Conservation (phyloP, 2,797 vertebrate species). For the Coranthus polyacanthus region DNA sequence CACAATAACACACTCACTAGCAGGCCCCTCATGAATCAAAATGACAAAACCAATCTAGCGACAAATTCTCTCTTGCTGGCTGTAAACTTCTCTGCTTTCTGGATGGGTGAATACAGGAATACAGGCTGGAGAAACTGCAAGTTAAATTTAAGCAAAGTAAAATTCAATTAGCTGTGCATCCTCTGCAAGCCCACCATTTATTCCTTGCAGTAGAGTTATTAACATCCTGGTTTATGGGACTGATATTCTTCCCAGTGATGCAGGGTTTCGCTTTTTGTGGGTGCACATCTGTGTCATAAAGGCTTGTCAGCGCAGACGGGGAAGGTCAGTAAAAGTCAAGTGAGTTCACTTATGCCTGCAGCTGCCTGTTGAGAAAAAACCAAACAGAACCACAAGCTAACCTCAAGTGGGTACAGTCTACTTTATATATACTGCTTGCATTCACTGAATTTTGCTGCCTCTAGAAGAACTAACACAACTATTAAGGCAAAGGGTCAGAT, state of each 20-base stretch:
- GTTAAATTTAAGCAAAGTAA: constrained; percentile 51
- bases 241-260: constrained; percentile 25
- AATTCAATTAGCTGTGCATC: constrained; percentile 58
- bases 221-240: constrained; percentile 55
- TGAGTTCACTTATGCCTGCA: constrained; percentile 51
- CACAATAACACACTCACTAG: constrained; percentile 64
- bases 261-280: constrained; percentile 46
- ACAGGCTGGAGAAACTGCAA: constrained; percentile 31
- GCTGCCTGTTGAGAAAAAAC: constrained; percentile 52
- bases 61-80: constrained; percentile 65
- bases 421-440: constrained; percentile 19
- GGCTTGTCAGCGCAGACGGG: constrained; percentile 31
- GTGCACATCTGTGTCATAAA: constrained; percentile 52
- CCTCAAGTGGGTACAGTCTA: constrained; percentile 30
- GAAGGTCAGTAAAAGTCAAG: constrained; percentile 55
- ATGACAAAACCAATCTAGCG: constrained; percentile 75
- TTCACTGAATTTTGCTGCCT: constrained; percentile 18
- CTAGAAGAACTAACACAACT: background rate
- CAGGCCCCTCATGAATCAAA: constrained; percentile 72
- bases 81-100: constrained; percentile 55
- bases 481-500: constrained; percentile 13
- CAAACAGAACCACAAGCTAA: constrained; percentile 54
- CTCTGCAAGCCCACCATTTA: constrained; percentile 25
- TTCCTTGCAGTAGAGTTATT: constrained; percentile 55
- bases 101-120: constrained; percentile 49